A percentile compares a stretch with the other conserved stretches of the same genome.
Conservation (phyloP, 2,888 invertebrate genomes). For the Scelioninae gen. 2 region DNA sequence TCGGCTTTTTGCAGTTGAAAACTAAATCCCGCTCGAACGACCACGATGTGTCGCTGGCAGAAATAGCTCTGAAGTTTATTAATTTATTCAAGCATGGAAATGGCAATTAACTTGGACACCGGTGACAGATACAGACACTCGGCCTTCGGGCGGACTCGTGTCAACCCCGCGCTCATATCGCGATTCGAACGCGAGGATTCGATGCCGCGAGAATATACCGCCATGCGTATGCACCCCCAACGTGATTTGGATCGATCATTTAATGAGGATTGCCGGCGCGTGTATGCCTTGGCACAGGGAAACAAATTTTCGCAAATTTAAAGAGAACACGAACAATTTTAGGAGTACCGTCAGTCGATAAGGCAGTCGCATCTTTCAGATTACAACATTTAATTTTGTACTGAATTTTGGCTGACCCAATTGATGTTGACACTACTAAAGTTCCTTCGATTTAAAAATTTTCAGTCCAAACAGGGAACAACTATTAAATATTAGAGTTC, state of each 20-base stretch:
- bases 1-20: constrained; percentile 58
- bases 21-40: constrained; percentile 58
- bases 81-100: constrained; percentile 75
- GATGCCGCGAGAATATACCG: constrained; percentile 48
- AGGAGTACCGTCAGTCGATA: too few relatives aligned
- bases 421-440: too few relatives aligned
- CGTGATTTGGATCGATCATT: constrained; percentile 49
- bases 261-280: constrained; percentile 31
- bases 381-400: too few relatives aligned
- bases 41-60: constrained; percentile 67
- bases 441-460: too few relatives aligned
- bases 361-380: too few relatives aligned
- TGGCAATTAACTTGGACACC: constrained; percentile 74
- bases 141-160: constrained; percentile 69
- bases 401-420: too few relatives aligned
- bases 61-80: constrained; percentile 70
- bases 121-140: constrained; percentile 73
- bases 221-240: constrained; percentile 16
- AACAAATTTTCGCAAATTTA: too few relatives aligned
- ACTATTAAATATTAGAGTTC: too few relatives aligned
- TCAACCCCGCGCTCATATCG: constrained; percentile 62
- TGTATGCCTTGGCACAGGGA: too few relatives aligned
- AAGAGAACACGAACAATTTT: too few relatives aligned
- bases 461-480: too few relatives aligned
- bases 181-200: constrained; percentile 52